These are phyloP conservation scores for Cryptotis parvus DNA, from an alignment of 2,113 vertebrate genomes.

Conservation along the genomic window DNA sequence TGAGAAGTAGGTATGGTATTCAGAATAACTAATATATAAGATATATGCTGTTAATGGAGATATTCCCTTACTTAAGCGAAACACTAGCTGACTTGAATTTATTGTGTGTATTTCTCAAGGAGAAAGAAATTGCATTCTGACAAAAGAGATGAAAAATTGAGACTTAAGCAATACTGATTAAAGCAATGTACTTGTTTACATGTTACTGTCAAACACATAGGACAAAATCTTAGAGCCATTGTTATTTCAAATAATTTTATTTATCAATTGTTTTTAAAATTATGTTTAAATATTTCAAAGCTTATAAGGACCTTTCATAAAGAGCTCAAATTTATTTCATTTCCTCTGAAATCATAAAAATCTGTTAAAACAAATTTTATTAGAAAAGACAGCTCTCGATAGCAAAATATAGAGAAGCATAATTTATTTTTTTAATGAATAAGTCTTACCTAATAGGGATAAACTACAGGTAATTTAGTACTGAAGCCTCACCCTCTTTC, in stretches of 20 bases:
- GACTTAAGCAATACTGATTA: slow-evolving; percentile 17
- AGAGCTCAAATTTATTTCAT: not conserved
- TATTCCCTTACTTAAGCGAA: slow-evolving; percentile 44
- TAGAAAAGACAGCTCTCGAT: not conserved
- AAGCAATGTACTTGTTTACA: not conserved
- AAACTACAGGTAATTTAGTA: not conserved
- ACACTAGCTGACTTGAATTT: slow-evolving; percentile 46
- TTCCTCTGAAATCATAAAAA: not conserved
- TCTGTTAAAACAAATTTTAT: not conserved
- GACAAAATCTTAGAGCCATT: too few relatives aligned
- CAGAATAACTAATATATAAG: slow-evolving; percentile 58
- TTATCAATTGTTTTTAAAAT: too few relatives aligned
- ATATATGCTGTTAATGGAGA: slow-evolving; percentile 53
- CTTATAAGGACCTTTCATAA: not conserved
- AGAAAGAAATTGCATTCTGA: slow-evolving; percentile 19
- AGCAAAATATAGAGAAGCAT: not conserved
- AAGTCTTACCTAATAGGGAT: not conserved
- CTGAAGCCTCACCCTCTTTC: not conserved
- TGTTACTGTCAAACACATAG: not conserved
- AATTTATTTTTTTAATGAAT: not conserved
- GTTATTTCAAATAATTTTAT: too few relatives aligned
- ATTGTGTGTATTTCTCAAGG: slow-evolving; percentile 14
- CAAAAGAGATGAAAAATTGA: slow-evolving; percentile 57
- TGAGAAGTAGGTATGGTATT: not conserved
- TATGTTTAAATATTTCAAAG: too few relatives aligned